Evolutionary conservation across 2,888 invertebrate species (phyloP).

Genomic region (Sinohyriopsis cumingii): DNA sequence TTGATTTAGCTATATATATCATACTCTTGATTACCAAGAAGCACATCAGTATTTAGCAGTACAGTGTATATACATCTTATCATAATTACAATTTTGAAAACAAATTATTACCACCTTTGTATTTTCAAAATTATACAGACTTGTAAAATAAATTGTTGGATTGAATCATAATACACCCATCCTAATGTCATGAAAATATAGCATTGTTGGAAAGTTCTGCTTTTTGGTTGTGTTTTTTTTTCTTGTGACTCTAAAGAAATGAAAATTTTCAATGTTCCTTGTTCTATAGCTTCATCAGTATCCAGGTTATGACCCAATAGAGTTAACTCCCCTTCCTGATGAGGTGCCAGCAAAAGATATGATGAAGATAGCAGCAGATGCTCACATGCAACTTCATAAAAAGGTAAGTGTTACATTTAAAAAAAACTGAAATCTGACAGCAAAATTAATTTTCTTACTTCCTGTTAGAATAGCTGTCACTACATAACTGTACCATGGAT

Average conservation of each 20-base stretch:
- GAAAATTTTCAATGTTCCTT: background rate
- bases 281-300: conserved; percentile 64
- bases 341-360: conserved; percentile 56
- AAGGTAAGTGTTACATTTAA: conserved; percentile 34
- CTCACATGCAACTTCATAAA: conserved; percentile 52
- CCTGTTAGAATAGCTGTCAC: too few species aligned
- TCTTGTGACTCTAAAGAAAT: background rate
- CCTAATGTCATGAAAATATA: too few species aligned
- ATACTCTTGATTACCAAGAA: too few species aligned
- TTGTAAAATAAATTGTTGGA: background rate
- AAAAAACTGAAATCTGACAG: background rate
- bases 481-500: too few species aligned
- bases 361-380: conserved; percentile 60
- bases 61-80: too few species aligned
- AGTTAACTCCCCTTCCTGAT: conserved; percentile 65
- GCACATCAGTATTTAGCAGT: too few species aligned
- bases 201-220: background rate
- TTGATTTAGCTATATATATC: background rate
- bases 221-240: background rate
- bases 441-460: too few species aligned
- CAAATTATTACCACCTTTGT: too few species aligned
- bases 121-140: too few species aligned
- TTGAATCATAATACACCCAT: too few species aligned
- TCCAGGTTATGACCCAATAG: conserved; percentile 65
- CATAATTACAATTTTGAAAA: too few species aligned